phyloP scores from a whole-genome alignment of 2,888 invertebrate species.

The Melipona beecheii region DNA sequence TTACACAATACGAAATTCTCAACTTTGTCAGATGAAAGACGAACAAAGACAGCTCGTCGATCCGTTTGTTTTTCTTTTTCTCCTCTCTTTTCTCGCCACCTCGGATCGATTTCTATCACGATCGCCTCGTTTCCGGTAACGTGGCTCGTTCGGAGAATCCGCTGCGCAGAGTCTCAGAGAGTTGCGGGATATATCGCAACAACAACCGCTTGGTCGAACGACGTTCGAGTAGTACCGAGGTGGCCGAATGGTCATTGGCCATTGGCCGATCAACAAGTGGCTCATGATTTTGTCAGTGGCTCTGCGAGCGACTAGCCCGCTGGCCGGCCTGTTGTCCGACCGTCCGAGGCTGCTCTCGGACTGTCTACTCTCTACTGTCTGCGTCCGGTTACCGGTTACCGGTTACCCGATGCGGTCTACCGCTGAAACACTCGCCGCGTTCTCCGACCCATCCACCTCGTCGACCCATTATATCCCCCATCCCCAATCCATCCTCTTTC shows the following conservation, averaged over 20 bases:
- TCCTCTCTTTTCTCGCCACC: too few species aligned
- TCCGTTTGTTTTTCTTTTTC: too few species aligned
- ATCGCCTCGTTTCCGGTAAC: too few species aligned
- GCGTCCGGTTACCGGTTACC: slow-evolving; percentile 6
- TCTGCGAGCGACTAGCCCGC: slow-evolving; percentile 30
- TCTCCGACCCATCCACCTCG: slow-evolving; percentile 14
- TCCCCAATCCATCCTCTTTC: background rate
- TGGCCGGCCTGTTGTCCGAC: slow-evolving; percentile 19
- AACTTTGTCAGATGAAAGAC: too few species aligned
- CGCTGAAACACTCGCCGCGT: slow-evolving; percentile 69
- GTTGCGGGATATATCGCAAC: background rate
- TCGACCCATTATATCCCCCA: slow-evolving; percentile 2
- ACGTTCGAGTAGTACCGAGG: slow-evolving; percentile 62
- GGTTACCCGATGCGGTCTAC: slow-evolving; percentile 69
- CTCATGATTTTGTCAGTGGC: slow-evolving; percentile 82
- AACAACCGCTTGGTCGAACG: slow-evolving; percentile 62
- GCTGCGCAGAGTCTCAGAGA: background rate
- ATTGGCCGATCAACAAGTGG: slow-evolving; percentile 82
- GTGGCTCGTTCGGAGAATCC: background rate
- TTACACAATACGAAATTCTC: too few species aligned
- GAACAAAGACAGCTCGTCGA: too few species aligned
- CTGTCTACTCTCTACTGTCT: slow-evolving; percentile 67
- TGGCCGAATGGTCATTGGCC: slow-evolving; percentile 75
- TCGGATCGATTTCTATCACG: too few species aligned
- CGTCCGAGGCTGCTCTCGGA: slow-evolving; percentile 32